These are phyloP conservation scores for Nasua narica DNA, from an alignment of 2,797 vertebrate genomes.

Conservation along the genomic window DNA sequence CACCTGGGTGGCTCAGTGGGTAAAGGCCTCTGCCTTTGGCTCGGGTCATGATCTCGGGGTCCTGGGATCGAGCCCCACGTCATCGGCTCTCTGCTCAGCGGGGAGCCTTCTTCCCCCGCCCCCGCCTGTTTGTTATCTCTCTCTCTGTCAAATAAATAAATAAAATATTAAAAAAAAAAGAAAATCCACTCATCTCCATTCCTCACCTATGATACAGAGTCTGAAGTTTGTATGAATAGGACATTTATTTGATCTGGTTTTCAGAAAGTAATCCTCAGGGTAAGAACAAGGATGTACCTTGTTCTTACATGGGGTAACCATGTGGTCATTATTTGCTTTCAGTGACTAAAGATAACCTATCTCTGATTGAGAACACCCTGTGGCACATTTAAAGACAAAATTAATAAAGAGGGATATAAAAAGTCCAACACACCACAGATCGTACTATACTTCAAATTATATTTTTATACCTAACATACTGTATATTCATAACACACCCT, in stretches of 20 bases:
- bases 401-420: neutral
- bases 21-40: too few species aligned
- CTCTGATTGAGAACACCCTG: neutral
- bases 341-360: neutral
- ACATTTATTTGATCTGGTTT: neutral
- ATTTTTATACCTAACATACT: neutral
- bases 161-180: neutral
- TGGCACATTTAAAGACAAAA: neutral
- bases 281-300: neutral
- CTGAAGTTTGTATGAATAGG: neutral
- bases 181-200: neutral
- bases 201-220: neutral
- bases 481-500: neutral
- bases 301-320: too few species aligned
- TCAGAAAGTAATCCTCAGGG: neutral
- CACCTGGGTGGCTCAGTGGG: too few species aligned
- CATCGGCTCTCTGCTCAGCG: too few species aligned
- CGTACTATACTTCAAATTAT: neutral
- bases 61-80: too few species aligned
- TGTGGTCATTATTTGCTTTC: neutral
- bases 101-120: too few species aligned
- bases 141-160: too few species aligned
- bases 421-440: neutral
- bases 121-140: too few species aligned
- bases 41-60: too few species aligned